A percentile compares a stretch with the other conserved stretches of the same genome.
Conservation (phyloP, 2,113 vertebrate genomes). For the Melozone crissalis region DNA sequence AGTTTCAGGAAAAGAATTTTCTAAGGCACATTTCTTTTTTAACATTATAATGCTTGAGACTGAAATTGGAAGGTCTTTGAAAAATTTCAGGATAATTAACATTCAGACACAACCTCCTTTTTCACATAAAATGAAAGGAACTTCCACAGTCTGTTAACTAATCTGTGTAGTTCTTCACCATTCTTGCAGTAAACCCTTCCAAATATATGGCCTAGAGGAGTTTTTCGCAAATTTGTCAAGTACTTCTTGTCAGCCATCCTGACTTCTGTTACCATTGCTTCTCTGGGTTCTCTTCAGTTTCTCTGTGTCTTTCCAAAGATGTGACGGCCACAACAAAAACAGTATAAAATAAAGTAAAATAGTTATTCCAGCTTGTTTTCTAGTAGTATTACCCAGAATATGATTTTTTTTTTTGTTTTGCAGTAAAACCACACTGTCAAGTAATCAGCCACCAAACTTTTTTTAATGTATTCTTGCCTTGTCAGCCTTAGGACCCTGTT, state of each 20-base stretch:
- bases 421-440: not conserved
- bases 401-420: no score
- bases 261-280: not conserved
- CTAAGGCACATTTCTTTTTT: not conserved
- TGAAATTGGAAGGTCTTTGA: not conserved
- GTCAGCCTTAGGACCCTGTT: not conserved
- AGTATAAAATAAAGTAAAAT: not conserved
- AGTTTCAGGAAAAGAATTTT: not conserved
- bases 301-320: not conserved
- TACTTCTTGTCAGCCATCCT: not conserved
- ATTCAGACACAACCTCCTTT: not conserved
- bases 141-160: not conserved
- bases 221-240: not conserved
- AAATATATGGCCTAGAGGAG: not conserved
- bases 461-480: not conserved
- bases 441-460: not conserved
- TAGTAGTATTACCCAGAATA: not conserved
- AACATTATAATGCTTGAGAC: not conserved
- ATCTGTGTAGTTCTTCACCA: not conserved
- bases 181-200: not conserved
- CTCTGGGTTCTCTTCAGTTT: not conserved
- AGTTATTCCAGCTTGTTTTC: not conserved
- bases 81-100: not conserved
- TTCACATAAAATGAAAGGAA: not conserved
- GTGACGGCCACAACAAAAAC: not conserved